A percentile compares a stretch with the other conserved stretches of the same genome.
These are phyloP conservation scores for Eutrigla gurnardus DNA, from an alignment of 2,797 vertebrate species.

Conservation along the genomic window DNA sequence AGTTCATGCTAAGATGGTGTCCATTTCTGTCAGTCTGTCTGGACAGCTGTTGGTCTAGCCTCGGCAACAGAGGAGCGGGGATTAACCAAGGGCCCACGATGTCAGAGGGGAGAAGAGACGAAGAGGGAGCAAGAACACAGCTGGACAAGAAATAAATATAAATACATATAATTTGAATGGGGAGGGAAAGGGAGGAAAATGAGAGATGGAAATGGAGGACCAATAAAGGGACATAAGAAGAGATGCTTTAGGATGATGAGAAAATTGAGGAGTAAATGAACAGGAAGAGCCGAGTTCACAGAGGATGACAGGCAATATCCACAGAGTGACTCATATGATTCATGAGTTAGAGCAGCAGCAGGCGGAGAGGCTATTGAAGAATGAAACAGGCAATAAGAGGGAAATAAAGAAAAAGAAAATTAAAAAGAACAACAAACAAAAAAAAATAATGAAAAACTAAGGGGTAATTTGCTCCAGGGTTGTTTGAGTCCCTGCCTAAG, in stretches of 20 bases:
- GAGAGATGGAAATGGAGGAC: not conserved
- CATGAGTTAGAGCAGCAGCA: conserved; percentile 50
- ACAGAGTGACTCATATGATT: conserved; percentile 61
- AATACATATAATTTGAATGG: not conserved
- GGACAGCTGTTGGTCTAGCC: not conserved
- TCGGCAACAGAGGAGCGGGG: conserved; percentile 26
- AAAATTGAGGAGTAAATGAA: conserved; percentile 47
- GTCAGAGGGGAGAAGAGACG: not conserved
- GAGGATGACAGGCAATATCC: conserved; percentile 28
- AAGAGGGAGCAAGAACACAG: not conserved
- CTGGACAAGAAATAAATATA: not conserved
- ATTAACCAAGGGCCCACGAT: conserved; percentile 37
- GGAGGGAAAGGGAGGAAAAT: not conserved
- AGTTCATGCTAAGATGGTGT: not conserved
- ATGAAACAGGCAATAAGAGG: conserved; percentile 57
- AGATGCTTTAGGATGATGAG: conserved; percentile 29
- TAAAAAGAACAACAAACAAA: no score
- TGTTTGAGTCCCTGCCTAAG: conserved; percentile 64
- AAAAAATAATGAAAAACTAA: no score
- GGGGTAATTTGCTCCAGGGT: conserved; percentile 55
- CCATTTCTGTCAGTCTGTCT: conserved; percentile 29
- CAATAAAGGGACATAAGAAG: conserved; percentile 6
- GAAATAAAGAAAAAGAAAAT: conserved; percentile 51
- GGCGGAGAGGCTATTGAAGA: conserved; percentile 54
- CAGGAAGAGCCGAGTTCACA: conserved; percentile 34